phyloP scores from a whole-genome alignment of 2,888 invertebrate species.

The Cyclophora albipunctata region DNA sequence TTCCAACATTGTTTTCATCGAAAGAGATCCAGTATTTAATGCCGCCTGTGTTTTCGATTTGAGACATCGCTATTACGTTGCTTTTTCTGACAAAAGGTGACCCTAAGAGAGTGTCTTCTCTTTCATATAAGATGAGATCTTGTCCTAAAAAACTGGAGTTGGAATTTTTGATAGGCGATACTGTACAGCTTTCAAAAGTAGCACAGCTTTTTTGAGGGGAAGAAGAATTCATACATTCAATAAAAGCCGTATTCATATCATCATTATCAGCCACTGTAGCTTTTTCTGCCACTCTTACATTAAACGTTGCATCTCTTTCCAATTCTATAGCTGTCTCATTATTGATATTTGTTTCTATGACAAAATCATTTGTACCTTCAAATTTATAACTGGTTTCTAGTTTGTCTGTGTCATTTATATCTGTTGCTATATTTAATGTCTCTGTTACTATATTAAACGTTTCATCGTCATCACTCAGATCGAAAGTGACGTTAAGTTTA shows the following conservation, averaged over 20 bases:
- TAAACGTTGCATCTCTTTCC: no score
- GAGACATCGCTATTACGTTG: conserved; percentile 57
- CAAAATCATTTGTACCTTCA: no score
- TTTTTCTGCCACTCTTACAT: no score
- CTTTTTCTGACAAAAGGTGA: conserved; percentile 53
- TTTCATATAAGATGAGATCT: conserved; percentile 38
- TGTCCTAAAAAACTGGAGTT: conserved; percentile 6
- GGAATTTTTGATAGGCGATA: conserved; percentile 39
- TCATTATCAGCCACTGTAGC: neutral
- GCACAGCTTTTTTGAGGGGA: conserved; percentile 33
- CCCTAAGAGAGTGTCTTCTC: conserved; percentile 35
- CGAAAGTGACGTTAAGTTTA: conserved; percentile 12
- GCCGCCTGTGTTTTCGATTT: conserved; percentile 52
- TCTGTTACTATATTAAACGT: no score
- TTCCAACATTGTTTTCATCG: conserved; percentile 33
- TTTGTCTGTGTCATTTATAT: no score
- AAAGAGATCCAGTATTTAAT: conserved; percentile 67
- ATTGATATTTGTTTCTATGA: no score
- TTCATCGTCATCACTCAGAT: conserved; percentile 20
- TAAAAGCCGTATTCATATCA: conserved; percentile 53
- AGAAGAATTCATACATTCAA: conserved; percentile 38
- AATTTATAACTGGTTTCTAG: no score
- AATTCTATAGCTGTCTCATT: no score
- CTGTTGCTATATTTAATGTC: no score
- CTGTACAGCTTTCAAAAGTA: conserved; percentile 41